Conservation (phyloP, 1,140 invertebrate genomes). For the Drosophila erecta region DNA sequence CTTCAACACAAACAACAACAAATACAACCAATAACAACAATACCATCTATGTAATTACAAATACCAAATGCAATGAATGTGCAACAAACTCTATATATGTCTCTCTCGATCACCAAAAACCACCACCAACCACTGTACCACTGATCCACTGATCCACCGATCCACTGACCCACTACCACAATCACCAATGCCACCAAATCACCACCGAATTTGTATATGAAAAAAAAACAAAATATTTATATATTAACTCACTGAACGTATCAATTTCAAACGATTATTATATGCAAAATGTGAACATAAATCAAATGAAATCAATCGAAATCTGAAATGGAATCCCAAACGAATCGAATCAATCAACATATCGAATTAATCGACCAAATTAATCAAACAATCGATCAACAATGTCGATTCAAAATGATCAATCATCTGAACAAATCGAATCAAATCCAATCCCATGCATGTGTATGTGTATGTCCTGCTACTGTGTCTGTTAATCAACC, state of each 20-base stretch:
- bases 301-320: conserved; percentile 28
- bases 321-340: conserved; percentile 27
- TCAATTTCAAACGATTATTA: conserved; percentile 22
- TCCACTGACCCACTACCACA: conserved; percentile 24
- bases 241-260: conserved; percentile 34
- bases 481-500: conserved; percentile 21
- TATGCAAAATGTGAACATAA: conserved; percentile 33
- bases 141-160: conserved; percentile 7
- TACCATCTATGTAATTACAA: conserved; percentile 45
- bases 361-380: conserved; percentile 27
- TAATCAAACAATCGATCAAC: conserved; percentile 33
- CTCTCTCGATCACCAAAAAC: conserved; percentile 33
- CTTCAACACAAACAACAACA: conserved; percentile 37
- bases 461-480: conserved; percentile 56
- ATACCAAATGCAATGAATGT: conserved; percentile 54
- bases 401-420: conserved; percentile 24
- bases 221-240: conserved; percentile 29
- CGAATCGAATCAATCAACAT: conserved; percentile 20
- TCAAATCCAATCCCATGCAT: conserved; percentile 27
- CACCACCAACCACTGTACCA: conserved; percentile 17
- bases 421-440: conserved; percentile 12
- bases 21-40: conserved; percentile 22
- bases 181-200: conserved; percentile 34
- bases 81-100: conserved; percentile 48
- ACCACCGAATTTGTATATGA: conserved; percentile 40